Percentiles rank a stretch among this genome's conserved stretches.
Evolutionary conservation across 35 echinoderm and acorn worm species (phyloP).

Genomic region (Heliocidaris erythrogramma): DNA sequence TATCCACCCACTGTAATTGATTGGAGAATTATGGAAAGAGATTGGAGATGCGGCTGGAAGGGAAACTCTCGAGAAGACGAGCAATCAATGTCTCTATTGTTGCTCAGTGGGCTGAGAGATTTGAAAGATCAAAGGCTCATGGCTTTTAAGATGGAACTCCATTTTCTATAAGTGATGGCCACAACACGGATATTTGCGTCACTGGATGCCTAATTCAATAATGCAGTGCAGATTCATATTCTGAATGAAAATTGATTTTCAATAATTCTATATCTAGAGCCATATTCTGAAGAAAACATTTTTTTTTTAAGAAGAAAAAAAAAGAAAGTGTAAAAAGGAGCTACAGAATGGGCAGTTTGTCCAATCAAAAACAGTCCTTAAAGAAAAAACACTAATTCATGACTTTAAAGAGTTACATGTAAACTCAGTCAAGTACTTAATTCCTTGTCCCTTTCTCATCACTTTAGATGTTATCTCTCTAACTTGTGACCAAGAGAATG

Average conservation of each 20-base stretch:
- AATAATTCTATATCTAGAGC: background rate
- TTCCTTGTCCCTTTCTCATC: too few relatives aligned
- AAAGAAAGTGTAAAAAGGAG: background rate
- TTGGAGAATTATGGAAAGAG: background rate
- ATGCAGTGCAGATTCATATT: background rate
- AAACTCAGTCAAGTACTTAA: too few relatives aligned
- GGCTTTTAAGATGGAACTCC: background rate
- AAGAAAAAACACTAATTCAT: too few relatives aligned
- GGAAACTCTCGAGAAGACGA: background rate
- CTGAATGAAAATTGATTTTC: background rate
- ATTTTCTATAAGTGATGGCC: background rate
- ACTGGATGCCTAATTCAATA: background rate
- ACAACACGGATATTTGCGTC: background rate
- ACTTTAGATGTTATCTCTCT: too few relatives aligned
- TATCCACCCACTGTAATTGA: background rate
- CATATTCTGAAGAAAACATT: background rate
- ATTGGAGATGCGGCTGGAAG: background rate
- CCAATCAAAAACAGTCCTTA: background rate
- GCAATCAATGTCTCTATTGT: background rate
- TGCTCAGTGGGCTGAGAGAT: background rate
- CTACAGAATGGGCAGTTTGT: background rate
- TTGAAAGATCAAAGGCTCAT: background rate
- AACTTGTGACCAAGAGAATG: too few relatives aligned
- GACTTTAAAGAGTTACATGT: too few relatives aligned
- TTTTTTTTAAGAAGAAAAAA: background rate